Percentiles rank a stretch among this genome's conserved stretches.
These are phyloP conservation scores for Leucoraja ocellata DNA, from an alignment of 2,797 vertebrate species.

Conservation along the genomic window DNA sequence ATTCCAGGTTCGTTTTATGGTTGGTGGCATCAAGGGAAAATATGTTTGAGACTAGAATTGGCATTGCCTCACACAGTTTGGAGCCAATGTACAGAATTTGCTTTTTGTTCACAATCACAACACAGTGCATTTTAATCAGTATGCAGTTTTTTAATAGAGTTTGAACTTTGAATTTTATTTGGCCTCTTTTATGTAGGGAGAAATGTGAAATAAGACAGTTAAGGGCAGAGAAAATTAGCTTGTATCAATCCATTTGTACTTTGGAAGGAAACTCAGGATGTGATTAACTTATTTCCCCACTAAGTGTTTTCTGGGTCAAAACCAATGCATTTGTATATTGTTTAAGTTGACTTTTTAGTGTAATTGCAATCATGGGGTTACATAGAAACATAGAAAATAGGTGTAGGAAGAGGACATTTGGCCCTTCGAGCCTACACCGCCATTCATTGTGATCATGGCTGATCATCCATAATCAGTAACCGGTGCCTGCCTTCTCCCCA, in stretches of 20 bases:
- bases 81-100: not conserved
- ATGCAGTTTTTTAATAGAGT: not conserved
- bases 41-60: not conserved
- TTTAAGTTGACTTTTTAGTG: not conserved
- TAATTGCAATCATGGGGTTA: not conserved
- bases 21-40: not conserved
- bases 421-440: too few relatives aligned
- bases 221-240: not conserved
- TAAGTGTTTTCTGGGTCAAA: not conserved
- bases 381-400: too few relatives aligned
- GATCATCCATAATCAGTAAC: too few relatives aligned
- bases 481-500: too few relatives aligned
- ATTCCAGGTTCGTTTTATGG: not conserved
- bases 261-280: not conserved
- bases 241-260: not conserved
- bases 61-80: not conserved
- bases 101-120: too few relatives aligned
- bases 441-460: too few relatives aligned
- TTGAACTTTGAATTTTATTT: not conserved
- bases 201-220: not conserved
- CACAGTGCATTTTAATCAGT: not conserved
- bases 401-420: too few relatives aligned
- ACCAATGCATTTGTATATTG: not conserved
- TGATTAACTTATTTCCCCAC: not conserved
- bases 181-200: not conserved